Evolutionary conservation across 2,797 vertebrate species (phyloP), one percentile per base, ranked within the genome.

Genomic region (Holocentrus rufus): DNA sequence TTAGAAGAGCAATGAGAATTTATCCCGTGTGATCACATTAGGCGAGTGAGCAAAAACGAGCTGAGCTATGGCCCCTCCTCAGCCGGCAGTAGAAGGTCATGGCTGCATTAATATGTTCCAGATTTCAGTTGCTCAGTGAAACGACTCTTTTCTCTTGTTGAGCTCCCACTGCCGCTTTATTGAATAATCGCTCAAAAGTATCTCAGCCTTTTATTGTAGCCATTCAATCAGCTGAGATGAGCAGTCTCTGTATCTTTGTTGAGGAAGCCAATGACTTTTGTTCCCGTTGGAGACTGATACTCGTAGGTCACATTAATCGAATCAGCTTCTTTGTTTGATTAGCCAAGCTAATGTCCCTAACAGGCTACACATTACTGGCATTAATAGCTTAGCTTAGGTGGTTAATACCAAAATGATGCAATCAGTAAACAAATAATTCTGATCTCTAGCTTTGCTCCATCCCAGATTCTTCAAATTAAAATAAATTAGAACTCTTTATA

Each of bases 101-200:
- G 52, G 69, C 74, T 70, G 76, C 84, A 71, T 82, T 82, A 72
- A 87, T 81, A 62, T 57, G 64, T 67, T 89, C 76, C 59, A 69
- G 73, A 88, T 86, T 81, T 85, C 79, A 62, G 65, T 77, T 39
- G 70, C 72, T n/a, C 69, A 65, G 74, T 77, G 72, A 83, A 86
- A 85, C 30, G 60, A 73, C 76, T 83, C 72, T 76, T 73, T 82
- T 79, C 67, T 79, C 69, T 75, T 82, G 78, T 72, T 54, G 74
- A 77, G 73, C 76, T 72, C 73, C 65, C 71, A 53, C 80, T 73
- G 84, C 72, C 81, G 75, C 70, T 52, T 89, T 89, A 90, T 87
- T 88, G 79, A 91, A 89, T 87, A 85, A 88, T 89, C 78, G 2
- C 80, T 90, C 85, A 88, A 88, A 88, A 84, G 76, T 81, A 86